phyloP scores from a whole-genome alignment of 1,140 invertebrate species.

The Planococcus citri region DNA sequence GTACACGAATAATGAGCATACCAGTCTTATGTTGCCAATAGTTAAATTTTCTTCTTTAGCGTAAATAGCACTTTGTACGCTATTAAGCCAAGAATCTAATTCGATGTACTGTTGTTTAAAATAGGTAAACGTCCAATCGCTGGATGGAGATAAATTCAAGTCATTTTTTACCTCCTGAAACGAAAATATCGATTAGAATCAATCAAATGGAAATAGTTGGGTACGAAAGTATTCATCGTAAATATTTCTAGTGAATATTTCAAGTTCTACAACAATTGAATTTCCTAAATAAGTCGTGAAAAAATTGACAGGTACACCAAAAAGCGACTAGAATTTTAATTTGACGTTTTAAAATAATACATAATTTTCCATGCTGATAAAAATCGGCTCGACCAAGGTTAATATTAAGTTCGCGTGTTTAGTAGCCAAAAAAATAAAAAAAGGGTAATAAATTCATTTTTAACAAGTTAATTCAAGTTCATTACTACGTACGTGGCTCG shows the following conservation, averaged over 20 bases:
- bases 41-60: slow-evolving; percentile 56
- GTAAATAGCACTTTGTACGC: slow-evolving; percentile 61
- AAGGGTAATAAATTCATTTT: neutral
- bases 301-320: too few relatives aligned
- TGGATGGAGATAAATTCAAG: slow-evolving; percentile 43
- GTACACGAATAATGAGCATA: slow-evolving; percentile 32
- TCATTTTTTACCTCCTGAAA: slow-evolving; percentile 66
- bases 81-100: slow-evolving; percentile 64
- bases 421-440: neutral
- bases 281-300: too few relatives aligned
- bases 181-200: slow-evolving; percentile 22
- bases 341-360: too few relatives aligned
- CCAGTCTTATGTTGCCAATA: slow-evolving; percentile 52
- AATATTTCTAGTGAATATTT: too few relatives aligned
- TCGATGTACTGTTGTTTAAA: slow-evolving; percentile 66
- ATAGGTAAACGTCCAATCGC: slow-evolving; percentile 58
- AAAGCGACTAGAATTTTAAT: too few relatives aligned
- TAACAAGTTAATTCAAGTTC: too few relatives aligned
- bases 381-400: neutral
- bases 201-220: too few relatives aligned
- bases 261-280: too few relatives aligned
- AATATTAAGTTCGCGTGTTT: neutral
- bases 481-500: too few relatives aligned
- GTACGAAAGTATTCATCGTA: too few relatives aligned
- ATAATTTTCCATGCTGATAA: neutral